Conservation (phyloP, 2,888 invertebrate species). For the Watsonalla binaria region DNA sequence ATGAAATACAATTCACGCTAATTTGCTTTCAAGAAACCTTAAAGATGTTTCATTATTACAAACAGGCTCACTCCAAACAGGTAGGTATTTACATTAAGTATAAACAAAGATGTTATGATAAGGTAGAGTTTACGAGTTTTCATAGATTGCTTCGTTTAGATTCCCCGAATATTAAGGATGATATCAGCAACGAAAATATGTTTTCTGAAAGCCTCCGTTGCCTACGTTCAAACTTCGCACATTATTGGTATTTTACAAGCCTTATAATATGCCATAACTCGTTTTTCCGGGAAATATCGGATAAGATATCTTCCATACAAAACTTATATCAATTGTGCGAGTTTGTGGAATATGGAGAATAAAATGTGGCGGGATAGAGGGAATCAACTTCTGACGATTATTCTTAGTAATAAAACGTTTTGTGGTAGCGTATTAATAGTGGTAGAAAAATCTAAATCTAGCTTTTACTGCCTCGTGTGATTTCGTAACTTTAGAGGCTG, state of each 20-base stretch:
- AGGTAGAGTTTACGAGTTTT: neutral
- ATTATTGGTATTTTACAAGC: neutral
- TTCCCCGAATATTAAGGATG: neutral
- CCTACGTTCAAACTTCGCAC: neutral
- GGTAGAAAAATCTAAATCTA: too few species aligned
- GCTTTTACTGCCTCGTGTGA: too few species aligned
- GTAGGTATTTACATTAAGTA: too few species aligned
- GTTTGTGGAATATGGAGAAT: neutral
- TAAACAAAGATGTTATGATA: too few species aligned
- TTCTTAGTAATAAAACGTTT: too few species aligned
- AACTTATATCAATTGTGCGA: neutral
- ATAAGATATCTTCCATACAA: neutral
- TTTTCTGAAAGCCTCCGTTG: neutral
- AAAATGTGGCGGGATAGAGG: neutral
- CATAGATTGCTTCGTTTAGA: neutral
- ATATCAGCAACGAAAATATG: neutral
- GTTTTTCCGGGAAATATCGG: slow-evolving; percentile 1
- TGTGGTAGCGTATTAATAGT: too few species aligned
- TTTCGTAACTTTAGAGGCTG: too few species aligned
- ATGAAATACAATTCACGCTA: too few species aligned
- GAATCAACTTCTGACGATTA: neutral
- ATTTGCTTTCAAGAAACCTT: too few species aligned
- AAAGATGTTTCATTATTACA: too few species aligned
- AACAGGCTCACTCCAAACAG: too few species aligned
- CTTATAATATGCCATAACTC: slow-evolving; percentile 1